Percentiles rank a stretch among this genome's conserved stretches.
phyloP scores from a whole-genome alignment of 2,113 vertebrate genomes.

The Sakesphorus luctuosus region DNA sequence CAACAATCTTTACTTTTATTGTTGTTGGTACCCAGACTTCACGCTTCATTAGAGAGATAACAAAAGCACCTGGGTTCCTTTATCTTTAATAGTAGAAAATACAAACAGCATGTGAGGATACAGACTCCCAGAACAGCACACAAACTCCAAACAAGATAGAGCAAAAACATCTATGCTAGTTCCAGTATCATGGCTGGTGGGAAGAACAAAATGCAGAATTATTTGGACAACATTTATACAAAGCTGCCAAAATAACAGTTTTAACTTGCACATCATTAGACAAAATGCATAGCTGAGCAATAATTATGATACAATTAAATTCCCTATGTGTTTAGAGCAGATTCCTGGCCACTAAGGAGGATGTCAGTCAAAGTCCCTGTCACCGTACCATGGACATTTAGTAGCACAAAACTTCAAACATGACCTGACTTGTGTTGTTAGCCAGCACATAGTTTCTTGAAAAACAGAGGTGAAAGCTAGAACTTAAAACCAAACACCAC shows the following conservation, averaged over 20 bases:
- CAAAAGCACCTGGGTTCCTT: background rate
- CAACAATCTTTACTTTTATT: background rate
- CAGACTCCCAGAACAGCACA: background rate
- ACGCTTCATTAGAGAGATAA: background rate
- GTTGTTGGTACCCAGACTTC: background rate
- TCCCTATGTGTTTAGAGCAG: background rate
- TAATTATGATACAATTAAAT: background rate
- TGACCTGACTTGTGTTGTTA: background rate
- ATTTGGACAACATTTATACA: background rate
- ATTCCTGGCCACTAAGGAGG: background rate
- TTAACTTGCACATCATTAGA: background rate
- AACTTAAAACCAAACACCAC: background rate
- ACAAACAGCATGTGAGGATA: background rate
- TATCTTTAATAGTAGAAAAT: constrained; percentile 4
- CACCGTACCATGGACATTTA: background rate
- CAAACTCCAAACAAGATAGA: background rate
- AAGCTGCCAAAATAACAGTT: background rate
- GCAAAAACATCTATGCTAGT: background rate
- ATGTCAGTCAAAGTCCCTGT: background rate
- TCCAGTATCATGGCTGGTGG: background rate
- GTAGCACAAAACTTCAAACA: background rate
- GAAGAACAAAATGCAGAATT: background rate
- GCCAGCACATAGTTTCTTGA: background rate
- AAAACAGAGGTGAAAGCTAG: background rate
- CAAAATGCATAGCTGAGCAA: constrained; percentile 2